These are phyloP conservation scores for Tinea trinotella DNA, from an alignment of 2,888 invertebrate genomes.

Conservation along the genomic window DNA sequence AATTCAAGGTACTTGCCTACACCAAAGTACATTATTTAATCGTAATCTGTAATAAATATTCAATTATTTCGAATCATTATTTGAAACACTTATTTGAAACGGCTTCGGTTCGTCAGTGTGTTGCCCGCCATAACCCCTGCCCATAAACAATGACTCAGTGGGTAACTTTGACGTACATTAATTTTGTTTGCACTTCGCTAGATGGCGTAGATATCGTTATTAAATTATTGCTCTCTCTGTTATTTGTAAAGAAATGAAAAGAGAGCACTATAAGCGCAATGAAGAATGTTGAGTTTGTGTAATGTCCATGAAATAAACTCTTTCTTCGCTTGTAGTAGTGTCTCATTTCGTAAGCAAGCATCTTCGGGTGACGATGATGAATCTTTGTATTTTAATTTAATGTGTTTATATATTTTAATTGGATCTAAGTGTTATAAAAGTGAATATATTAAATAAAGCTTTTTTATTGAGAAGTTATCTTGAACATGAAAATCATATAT, in stretches of 20 bases:
- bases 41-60: no score
- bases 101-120: no score
- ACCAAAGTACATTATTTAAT: no score
- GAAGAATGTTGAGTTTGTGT: constrained; percentile 5
- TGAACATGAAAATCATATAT: not conserved
- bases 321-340: constrained; percentile 14
- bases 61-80: no score
- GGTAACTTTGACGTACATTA: not conserved
- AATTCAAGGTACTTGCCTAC: no score
- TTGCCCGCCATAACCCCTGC: no score
- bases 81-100: no score
- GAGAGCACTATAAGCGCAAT: constrained; percentile 2
- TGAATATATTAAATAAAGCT: not conserved
- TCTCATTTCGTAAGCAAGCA: constrained; percentile 14
- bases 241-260: constrained; percentile 11
- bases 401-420: not conserved
- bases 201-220: constrained; percentile 1
- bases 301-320: constrained; percentile 11
- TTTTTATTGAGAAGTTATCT: not conserved
- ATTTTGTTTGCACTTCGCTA: constrained; percentile 4
- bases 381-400: not conserved
- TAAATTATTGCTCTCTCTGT: constrained; percentile 15
- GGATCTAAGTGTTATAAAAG: not conserved
- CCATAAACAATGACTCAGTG: constrained; percentile 6
- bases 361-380: constrained; percentile 2